These are phyloP conservation scores for Gymnocypris eckloni DNA, from an alignment of 2,797 vertebrate genomes.

Conservation along the genomic window DNA sequence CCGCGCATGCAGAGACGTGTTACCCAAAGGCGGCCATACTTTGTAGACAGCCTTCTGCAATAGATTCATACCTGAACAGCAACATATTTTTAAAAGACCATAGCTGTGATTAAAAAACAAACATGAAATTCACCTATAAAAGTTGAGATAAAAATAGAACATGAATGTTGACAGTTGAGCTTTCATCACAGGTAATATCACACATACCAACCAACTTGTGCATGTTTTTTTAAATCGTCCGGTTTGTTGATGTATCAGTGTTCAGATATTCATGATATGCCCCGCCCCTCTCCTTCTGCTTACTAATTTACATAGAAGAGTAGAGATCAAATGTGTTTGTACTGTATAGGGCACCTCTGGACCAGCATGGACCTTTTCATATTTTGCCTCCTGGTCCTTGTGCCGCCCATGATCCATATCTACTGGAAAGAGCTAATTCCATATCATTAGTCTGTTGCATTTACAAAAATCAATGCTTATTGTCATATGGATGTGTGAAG, in stretches of 20 bases:
- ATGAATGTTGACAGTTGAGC: conserved; percentile 65
- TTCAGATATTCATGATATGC: conserved; percentile 65
- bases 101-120: conserved; percentile 82
- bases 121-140: conserved; percentile 50
- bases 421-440: conserved; percentile 54
- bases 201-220: conserved; percentile 83
- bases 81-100: conserved; percentile 82
- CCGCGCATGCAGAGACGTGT: conserved; percentile 68
- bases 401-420: conserved; percentile 31
- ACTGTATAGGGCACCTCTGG: conserved; percentile 52
- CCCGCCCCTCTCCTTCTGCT: not conserved
- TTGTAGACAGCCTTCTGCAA: conserved; percentile 81
- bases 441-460: conserved; percentile 50
- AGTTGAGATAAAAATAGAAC: conserved; percentile 40
- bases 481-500: conserved; percentile 45
- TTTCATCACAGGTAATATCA: conserved; percentile 77
- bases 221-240: conserved; percentile 89
- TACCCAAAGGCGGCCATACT: conserved; percentile 31
- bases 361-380: conserved; percentile 35
- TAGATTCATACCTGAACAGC: conserved; percentile 68
- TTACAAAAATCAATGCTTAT: conserved; percentile 38
- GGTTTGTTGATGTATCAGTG: conserved; percentile 85
- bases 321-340: conserved; percentile 61
- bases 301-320: conserved; percentile 43
- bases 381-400: conserved; percentile 47